Evolutionary conservation across 2,888 invertebrate genomes (phyloP), one percentile per base, ranked within the genome.

Genomic region (Lasioglossum oenotherae): DNA sequence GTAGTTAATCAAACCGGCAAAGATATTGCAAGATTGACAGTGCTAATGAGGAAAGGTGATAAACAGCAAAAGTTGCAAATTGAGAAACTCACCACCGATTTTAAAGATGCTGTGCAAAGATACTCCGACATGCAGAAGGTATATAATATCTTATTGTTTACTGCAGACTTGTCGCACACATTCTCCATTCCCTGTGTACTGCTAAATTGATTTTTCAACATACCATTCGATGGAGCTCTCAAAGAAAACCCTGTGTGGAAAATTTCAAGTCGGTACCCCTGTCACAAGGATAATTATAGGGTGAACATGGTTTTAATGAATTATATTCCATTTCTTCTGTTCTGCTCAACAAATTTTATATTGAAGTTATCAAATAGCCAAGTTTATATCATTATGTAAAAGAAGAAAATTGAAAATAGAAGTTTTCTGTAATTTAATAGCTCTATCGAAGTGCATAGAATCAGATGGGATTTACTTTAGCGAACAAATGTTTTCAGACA

Each of bases 81-180:
- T 80, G 98, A 98, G 91, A 97, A 98, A 92, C 96, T 99, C 23
- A 98, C 97, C 19, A 97, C 97, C 91, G 98, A 98, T 92, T 99
- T 98, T 94, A 97, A 97, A 88, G 98, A 97, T 89, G 97, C 98
- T 2, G 96, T 98, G 31, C 97, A 97, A 87, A 97, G 97, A 93
- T 98, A 98, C 94, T 97, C 98, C 74, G 95, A 96, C 35, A 96
- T 98, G 92, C 99, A 99, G 95, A 98, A 98, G 96, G 98, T 98
- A 95, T 67, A 31, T 27, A 27, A 49, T 46, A 57, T 16, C 23
- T 46, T 14, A 46, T 31, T 57, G 5, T 72, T 0, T 78, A 64
- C 4, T 31, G 0, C 31, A 31, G 6, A 64, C 8, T 64, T 19
- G 8, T 19, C 6, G 16, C 31, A 31, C 8, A 64, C 2, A 19